phyloP scores from a whole-genome alignment of 1,140 invertebrate genomes.

The Antheraea mylitta region DNA sequence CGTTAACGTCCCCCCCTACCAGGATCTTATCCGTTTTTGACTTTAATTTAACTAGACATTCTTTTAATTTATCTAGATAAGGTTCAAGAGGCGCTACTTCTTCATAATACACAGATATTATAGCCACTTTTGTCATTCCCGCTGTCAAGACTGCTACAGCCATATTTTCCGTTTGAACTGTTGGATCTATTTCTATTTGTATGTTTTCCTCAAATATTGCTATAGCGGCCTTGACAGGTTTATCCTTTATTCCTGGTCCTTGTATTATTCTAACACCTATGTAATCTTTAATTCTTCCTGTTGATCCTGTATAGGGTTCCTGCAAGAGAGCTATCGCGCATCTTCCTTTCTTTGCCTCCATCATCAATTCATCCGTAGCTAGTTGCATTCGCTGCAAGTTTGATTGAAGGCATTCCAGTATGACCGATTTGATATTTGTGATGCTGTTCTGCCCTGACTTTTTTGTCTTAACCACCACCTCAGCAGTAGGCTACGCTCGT shows the following conservation, averaged over 20 bases:
- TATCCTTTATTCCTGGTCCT: too few species aligned
- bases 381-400: conserved; percentile 23
- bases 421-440: not conserved
- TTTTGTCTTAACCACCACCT: conserved; percentile 19
- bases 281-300: too few species aligned
- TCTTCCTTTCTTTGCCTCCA: conserved; percentile 5
- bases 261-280: too few species aligned
- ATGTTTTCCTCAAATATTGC: too few species aligned
- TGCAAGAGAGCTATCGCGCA: not conserved
- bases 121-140: too few species aligned
- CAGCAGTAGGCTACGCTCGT: not conserved
- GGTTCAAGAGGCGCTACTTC: not conserved
- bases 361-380: conserved; percentile 20
- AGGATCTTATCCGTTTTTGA: too few species aligned
- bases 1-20: conserved; percentile 31
- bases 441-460: too few species aligned
- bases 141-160: too few species aligned
- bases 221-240: conserved; percentile 1
- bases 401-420: too few species aligned
- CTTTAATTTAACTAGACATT: not conserved
- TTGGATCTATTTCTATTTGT: too few species aligned
- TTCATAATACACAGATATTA: conserved; percentile 23
- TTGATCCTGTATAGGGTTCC: conserved; percentile 16
- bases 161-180: too few species aligned
- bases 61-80: conserved; percentile 6